Conservation (phyloP, 1,140 invertebrate genomes). For the Adoxophyes honmai region DNA sequence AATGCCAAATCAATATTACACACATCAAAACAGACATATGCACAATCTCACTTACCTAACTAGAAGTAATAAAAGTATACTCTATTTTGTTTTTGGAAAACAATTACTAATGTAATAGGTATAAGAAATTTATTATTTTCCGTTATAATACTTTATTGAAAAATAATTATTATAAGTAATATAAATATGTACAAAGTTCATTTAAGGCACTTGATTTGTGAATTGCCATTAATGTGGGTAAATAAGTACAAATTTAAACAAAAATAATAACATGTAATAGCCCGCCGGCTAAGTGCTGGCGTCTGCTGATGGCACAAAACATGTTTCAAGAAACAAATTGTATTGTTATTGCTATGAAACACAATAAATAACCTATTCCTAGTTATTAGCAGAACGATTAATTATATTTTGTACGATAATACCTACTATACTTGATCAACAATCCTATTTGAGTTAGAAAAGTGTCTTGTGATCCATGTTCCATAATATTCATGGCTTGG, state of each 20-base stretch:
- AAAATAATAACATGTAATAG: slow-evolving; percentile 50
- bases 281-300: slow-evolving; percentile 19
- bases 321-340: slow-evolving; percentile 57
- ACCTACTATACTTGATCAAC: slow-evolving; percentile 45
- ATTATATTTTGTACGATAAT: slow-evolving; percentile 60
- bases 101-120: slow-evolving; percentile 45
- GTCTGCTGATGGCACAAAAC: slow-evolving; percentile 67
- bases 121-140: slow-evolving; percentile 51
- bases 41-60: slow-evolving; percentile 75
- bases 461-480: slow-evolving; percentile 12
- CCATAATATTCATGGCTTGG: slow-evolving; percentile 30
- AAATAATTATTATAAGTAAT: slow-evolving; percentile 52
- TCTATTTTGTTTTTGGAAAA: slow-evolving; percentile 66
- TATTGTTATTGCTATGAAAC: slow-evolving; percentile 46
- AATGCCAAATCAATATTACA: slow-evolving; percentile 75
- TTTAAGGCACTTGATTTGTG: slow-evolving; percentile 66
- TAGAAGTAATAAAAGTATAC: slow-evolving; percentile 49
- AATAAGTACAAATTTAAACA: slow-evolving; percentile 67
- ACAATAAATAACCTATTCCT: slow-evolving; percentile 44
- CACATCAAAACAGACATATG: slow-evolving; percentile 76
- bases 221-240: slow-evolving; percentile 49
- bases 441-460: slow-evolving; percentile 18
- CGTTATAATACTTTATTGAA: slow-evolving; percentile 69
- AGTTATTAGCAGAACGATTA: slow-evolving; percentile 54
- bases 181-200: slow-evolving; percentile 70